Base-by-base conservation (phyloP, 2,113 vertebrate species). In the Eleginops maclovinus region DNA sequence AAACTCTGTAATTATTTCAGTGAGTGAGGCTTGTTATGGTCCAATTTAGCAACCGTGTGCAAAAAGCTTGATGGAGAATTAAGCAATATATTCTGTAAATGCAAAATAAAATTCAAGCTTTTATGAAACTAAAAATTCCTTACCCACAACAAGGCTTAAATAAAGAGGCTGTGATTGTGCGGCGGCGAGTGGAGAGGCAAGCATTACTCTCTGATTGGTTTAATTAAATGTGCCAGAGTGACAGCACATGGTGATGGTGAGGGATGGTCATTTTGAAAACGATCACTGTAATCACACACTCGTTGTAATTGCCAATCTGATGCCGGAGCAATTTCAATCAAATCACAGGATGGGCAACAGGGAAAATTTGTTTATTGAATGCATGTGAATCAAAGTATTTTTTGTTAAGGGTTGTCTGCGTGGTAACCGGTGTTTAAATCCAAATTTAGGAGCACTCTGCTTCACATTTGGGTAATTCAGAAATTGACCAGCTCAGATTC, bases 271-370 rank as follows among this genome's bases (percentile, higher is more conserved):
- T 85, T 90, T 82, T 83, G 69, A 89, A 79, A 90, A 41, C 26
- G 64, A 89, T 90, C 68, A 70, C 75, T 81, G 68, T 90, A 88
- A 92, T 92, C 88, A 91, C 75, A 80, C 66, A 80, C 83, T 87
- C 61, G 63, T 75, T 3, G 60, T 85, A 91, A 90, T 86, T 89
- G 88, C 64, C 81, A 85, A 85, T 82, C 51, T 58, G 76, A 84
- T 65, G 76, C 47, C 24, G 69, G 49, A 28, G 84, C 71, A 80
- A 81, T 89, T 82, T 84, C 81, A 89, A 86, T 90, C 82, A 85
- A 84, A 90, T 78, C 51, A 62, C 55, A 46, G 83, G 75, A 86
- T 16, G 16, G 66, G 78, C 63, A 36, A 50, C 55, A 10, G 40
- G 28, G 63, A 49, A 79, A 50, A 78, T 84, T 84, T 86, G 66